Evolutionary conservation across 2,797 vertebrate genomes (phyloP).

Genomic region (Acanthurus tractus): DNA sequence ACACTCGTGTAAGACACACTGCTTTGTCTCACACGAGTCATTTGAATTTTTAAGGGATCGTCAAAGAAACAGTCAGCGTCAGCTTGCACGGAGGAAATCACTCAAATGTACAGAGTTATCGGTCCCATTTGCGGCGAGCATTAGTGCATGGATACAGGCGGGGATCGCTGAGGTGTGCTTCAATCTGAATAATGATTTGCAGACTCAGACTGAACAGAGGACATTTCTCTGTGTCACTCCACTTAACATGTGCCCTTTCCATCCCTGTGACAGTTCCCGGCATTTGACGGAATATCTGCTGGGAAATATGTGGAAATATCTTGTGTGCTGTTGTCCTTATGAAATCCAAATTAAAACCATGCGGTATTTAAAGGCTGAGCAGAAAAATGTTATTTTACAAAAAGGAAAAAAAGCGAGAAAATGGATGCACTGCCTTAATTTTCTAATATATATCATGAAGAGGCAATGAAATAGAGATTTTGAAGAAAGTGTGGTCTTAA

Average conservation of each 20-base stretch:
- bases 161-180: slow-evolving; percentile 68
- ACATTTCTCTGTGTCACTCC: slow-evolving; percentile 66
- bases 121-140: slow-evolving; percentile 60
- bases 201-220: slow-evolving; percentile 59
- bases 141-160: slow-evolving; percentile 48
- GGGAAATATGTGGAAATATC: slow-evolving; percentile 37
- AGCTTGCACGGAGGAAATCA: slow-evolving; percentile 45
- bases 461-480: slow-evolving; percentile 13
- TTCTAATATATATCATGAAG: slow-evolving; percentile 1
- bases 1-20: not conserved
- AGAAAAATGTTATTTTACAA: not conserved
- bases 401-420: slow-evolving; percentile 1
- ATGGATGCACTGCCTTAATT: slow-evolving; percentile 9
- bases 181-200: slow-evolving; percentile 76
- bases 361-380: not conserved
- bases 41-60: slow-evolving; percentile 64
- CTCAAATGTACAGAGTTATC: slow-evolving; percentile 65
- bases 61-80: slow-evolving; percentile 68
- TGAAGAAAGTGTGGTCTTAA: slow-evolving; percentile 5
- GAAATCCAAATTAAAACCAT: slow-evolving; percentile 25
- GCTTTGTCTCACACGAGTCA: slow-evolving; percentile 29
- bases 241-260: slow-evolving; percentile 65
- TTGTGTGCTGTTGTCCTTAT: slow-evolving; percentile 11
- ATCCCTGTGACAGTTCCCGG: slow-evolving; percentile 37
- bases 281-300: slow-evolving; percentile 39